Percentiles rank a stretch among this genome's conserved stretches.
These are phyloP conservation scores for Lordiphosa andalusiaca DNA, from an alignment of 2,888 invertebrate genomes.

Conservation along the genomic window DNA sequence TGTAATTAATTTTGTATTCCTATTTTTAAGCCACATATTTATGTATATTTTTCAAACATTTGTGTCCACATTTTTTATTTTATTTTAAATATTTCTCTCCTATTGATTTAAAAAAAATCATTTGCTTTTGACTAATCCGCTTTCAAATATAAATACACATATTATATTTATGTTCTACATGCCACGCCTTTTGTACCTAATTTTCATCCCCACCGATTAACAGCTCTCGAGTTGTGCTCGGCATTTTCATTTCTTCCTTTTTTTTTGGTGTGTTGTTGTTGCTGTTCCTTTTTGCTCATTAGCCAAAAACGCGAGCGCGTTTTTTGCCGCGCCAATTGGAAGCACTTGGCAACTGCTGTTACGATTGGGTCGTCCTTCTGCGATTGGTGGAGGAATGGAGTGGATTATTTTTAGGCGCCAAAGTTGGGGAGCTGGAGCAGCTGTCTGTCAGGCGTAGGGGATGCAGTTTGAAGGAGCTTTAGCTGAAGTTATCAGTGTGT, in stretches of 20 bases:
- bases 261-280: constrained; percentile 11
- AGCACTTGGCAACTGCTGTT: constrained; percentile 56
- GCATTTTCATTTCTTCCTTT: constrained; percentile 7
- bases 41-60: neutral
- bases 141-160: too few species aligned
- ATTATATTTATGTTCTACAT: too few species aligned
- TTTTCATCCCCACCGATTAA: constrained; percentile 34
- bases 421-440: constrained; percentile 24
- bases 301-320: constrained; percentile 57
- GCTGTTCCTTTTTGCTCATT: constrained; percentile 62
- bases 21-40: neutral
- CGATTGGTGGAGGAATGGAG: constrained; percentile 58
- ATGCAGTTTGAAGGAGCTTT: neutral
- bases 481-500: too few species aligned
- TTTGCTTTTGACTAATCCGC: too few species aligned
- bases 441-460: constrained; percentile 6
- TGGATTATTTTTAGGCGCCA: constrained; percentile 46
- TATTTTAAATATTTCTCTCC: too few species aligned
- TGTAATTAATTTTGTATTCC: neutral
- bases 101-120: too few species aligned
- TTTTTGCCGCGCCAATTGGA: constrained; percentile 65
- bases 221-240: constrained; percentile 27
- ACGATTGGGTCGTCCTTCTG: constrained; percentile 63
- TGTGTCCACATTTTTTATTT: constrained; percentile 7
- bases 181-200: too few species aligned